Base-by-base conservation (phyloP, 2,888 invertebrate genomes). In the Diadegma fenestrale region DNA sequence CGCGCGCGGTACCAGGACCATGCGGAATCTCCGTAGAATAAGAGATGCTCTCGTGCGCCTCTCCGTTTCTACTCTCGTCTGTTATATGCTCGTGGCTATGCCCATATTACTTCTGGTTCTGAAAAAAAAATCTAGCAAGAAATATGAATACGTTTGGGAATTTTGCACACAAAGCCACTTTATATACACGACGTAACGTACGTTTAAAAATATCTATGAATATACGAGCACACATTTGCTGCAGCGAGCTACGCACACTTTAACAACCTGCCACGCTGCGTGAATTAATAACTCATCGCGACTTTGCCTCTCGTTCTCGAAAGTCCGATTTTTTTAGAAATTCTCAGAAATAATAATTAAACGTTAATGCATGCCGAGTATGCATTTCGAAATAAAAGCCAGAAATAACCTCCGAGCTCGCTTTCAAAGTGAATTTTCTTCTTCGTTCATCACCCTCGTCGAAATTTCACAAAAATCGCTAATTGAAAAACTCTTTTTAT, bases 31-130 rank as follows among this genome's bases (percentile, higher is more conserved):
- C 85, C 72, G 86, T 87, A 88, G 89, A 89, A n/a, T n/a, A n/a
- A 87, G 90, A 88, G 89, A 90, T 89, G 89, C 85, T 88, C 81
- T 72, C 80, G 68, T 82, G 66, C 66, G 64, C 61, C 76, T 80
- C 69, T 51, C 48, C 51, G 63, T 76, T 76, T 79, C 80, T 64
- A 64, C 80, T 69, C 71, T 71, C 37, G 63, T 5, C 80, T 72
- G 19, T 63, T 72, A 41, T 72, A 41, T 66, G 72, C 76, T 43
- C 76, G 14, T 73, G 33, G 58, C 30, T 80, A 45, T 66, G 43
- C 43, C 66, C 64, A 73, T 75, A 80, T 77, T 80, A 73, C 80
- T 86, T 78, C 73, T 80, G 45, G 17, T 58, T 80, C 58, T 58
- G 26, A 45, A 66, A 73, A 71, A 73, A 75, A 63, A 54, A 76